Evolutionary conservation across 1,140 invertebrate species (phyloP).

Genomic region (Heliconius hewitsoni): DNA sequence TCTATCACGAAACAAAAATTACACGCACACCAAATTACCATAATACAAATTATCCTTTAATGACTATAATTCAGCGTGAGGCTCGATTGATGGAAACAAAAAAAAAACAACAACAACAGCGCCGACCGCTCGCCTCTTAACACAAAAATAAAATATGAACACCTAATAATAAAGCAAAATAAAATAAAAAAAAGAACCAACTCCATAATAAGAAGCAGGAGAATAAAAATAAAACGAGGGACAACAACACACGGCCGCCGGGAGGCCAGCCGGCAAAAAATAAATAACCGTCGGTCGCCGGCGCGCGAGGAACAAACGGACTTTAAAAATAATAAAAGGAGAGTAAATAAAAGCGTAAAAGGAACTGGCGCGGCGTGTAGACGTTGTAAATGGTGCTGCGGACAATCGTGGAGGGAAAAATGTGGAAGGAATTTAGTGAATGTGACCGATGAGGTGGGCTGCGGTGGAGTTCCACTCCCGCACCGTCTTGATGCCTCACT

Average conservation of each 20-base stretch:
- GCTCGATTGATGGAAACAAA: slow-evolving; percentile 72
- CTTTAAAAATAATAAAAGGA: slow-evolving; percentile 81
- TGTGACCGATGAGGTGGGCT: slow-evolving; percentile 60
- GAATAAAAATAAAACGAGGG: slow-evolving; percentile 80
- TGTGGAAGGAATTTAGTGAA: slow-evolving; percentile 77
- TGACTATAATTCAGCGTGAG: slow-evolving; percentile 80
- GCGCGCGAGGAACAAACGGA: slow-evolving; percentile 79
- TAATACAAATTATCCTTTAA: slow-evolving; percentile 82
- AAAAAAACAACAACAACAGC: slow-evolving; percentile 48
- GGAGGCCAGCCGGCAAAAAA: slow-evolving; percentile 78
- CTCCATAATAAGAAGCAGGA: slow-evolving; percentile 80
- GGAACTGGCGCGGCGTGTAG: slow-evolving; percentile 79
- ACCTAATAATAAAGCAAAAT: slow-evolving; percentile 76
- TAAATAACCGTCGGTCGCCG: slow-evolving; percentile 77
- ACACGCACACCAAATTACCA: slow-evolving; percentile 80
- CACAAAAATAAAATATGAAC: slow-evolving; percentile 78
- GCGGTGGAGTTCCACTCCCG: slow-evolving; percentile 52
- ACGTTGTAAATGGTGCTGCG: slow-evolving; percentile 80
- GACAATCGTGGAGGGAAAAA: slow-evolving; percentile 77
- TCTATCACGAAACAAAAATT: slow-evolving; percentile 79
- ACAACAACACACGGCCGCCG: slow-evolving; percentile 80
- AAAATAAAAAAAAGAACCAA: slow-evolving; percentile 59
- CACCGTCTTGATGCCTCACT: slow-evolving; percentile 40
- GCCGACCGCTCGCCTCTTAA: slow-evolving; percentile 72
- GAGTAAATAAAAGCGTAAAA: slow-evolving; percentile 81